Evolutionary conservation across 2,797 vertebrate genomes (phyloP).

Genomic region (Falco novaeseelandiae): DNA sequence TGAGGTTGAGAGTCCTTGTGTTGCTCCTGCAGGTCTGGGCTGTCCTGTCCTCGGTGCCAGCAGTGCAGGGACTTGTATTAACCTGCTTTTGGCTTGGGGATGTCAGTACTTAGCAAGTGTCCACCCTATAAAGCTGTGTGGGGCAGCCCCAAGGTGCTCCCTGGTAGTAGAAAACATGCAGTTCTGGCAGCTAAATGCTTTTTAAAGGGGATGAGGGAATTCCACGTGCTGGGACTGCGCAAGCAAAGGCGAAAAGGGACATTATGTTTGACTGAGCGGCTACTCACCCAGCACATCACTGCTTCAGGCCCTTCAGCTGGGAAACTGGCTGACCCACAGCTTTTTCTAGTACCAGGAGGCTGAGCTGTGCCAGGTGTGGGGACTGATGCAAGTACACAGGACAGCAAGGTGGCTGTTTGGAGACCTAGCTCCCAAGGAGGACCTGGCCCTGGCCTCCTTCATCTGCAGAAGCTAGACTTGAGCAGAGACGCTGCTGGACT

Average conservation of each 20-base stretch:
- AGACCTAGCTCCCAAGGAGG: neutral
- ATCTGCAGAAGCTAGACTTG: neutral
- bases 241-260: neutral
- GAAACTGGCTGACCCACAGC: neutral
- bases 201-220: neutral
- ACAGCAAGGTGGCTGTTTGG: neutral
- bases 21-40: neutral
- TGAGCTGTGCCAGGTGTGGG: neutral
- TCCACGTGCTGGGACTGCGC: fast-evolving
- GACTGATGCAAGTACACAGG: neutral
- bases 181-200: neutral
- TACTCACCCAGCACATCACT: neutral
- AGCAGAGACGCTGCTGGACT: neutral
- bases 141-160: neutral
- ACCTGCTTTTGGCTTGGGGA: neutral
- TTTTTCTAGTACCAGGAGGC: neutral
- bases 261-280: neutral
- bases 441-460: neutral
- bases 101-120: neutral
- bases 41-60: neutral
- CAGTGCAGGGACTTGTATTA: fast-evolving
- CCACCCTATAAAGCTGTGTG: neutral
- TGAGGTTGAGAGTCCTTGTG: neutral
- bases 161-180: neutral
- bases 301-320: neutral